Percentiles rank a stretch among this genome's conserved stretches.
phyloP scores from a whole-genome alignment of 2,888 invertebrate species.

The Geophilus truncorum region DNA sequence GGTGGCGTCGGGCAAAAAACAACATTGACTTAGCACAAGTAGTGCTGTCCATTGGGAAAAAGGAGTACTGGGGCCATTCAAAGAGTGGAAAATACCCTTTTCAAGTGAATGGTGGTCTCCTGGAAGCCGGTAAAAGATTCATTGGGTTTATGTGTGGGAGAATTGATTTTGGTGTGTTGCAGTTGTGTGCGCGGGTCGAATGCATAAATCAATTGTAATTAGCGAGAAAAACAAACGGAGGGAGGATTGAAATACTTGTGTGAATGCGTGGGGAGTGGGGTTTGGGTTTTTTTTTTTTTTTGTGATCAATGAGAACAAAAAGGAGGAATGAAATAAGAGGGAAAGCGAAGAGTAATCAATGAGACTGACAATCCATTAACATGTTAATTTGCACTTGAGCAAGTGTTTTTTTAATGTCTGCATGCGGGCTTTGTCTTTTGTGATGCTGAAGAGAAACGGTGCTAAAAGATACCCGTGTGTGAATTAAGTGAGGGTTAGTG shows the following conservation, averaged over 20 bases:
- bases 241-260: not conserved
- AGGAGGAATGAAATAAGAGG: not conserved
- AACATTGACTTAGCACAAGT: conserved; percentile 10
- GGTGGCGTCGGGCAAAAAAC: not conserved
- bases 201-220: conserved; percentile 20
- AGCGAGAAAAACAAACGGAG: conserved; percentile 8
- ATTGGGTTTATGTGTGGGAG: not conserved
- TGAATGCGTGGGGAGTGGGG: not conserved
- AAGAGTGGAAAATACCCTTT: not conserved
- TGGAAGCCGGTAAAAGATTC: not conserved
- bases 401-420: conserved; percentile 18
- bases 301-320: not conserved
- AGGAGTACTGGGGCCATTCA: not conserved
- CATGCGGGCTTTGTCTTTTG: not conserved
- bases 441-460: not conserved
- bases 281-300: not conserved
- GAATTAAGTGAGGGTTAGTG: not conserved
- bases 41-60: not conserved
- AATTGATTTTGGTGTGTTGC: conserved; percentile 4
- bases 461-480: not conserved
- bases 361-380: conserved; percentile 7
- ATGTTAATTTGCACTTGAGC: conserved; percentile 16
- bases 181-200: not conserved
- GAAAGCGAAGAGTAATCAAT: not conserved
- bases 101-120: not conserved